Conservation (phyloP, 35 echinoderm and acorn worm genomes). For the Amphiura filiformis region DNA sequence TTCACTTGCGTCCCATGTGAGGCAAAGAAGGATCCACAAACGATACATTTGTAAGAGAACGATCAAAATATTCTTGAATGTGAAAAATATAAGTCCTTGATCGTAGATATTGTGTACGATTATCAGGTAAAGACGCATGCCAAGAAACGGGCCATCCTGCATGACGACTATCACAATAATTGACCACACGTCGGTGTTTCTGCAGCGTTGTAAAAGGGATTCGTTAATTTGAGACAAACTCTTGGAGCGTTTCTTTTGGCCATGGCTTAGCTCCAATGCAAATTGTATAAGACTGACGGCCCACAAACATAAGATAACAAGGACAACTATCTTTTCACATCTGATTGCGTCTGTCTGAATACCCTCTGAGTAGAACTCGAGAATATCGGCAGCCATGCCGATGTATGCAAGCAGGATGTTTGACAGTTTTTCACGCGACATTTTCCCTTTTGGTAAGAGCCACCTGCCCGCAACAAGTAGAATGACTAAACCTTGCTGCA, state of each 20-base stretch:
- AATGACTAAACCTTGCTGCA: too few relatives aligned
- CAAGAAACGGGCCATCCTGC: constrained; percentile 53
- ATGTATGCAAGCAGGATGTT: constrained; percentile 41
- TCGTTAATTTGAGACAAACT: neutral
- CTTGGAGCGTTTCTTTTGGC: neutral
- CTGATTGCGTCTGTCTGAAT: neutral
- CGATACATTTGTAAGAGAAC: constrained; percentile 57
- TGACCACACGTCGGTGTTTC: constrained; percentile 26
- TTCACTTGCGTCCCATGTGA: neutral
- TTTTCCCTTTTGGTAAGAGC: constrained; percentile 42
- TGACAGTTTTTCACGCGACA: constrained; percentile 39
- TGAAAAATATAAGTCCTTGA: constrained; percentile 75
- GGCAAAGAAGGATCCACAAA: neutral
- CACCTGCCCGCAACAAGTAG: constrained; percentile 42
- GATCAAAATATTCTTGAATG: constrained; percentile 57
- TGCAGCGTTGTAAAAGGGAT: neutral
- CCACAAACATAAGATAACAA: constrained; percentile 26
- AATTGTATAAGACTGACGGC: constrained; percentile 32
- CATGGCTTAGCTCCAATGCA: constrained; percentile 10
- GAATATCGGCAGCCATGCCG: constrained; percentile 40
- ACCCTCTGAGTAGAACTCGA: constrained; percentile 36
- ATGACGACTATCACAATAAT: constrained; percentile 26
- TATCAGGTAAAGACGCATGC: constrained; percentile 15
- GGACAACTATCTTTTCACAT: constrained; percentile 18
- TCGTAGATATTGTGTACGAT: constrained; percentile 39